Conservation (phyloP, 2,113 vertebrate species). For the Tachycineta bicolor region DNA sequence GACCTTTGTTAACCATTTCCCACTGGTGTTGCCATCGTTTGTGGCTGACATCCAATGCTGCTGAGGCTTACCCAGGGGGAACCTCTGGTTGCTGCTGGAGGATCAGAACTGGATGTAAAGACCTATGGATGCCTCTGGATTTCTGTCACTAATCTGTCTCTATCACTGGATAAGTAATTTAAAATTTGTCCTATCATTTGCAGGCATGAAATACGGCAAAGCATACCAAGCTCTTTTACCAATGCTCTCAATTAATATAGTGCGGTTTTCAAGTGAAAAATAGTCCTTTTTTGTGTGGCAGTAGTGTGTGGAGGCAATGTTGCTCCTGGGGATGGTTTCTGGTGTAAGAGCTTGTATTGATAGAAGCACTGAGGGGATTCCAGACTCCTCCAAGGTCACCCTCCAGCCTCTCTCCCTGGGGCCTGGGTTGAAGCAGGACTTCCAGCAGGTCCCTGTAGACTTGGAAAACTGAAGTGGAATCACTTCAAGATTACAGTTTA, state of each 20-base stretch:
- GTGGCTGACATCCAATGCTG: neutral
- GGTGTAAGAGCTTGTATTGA: neutral
- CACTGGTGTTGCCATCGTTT: neutral
- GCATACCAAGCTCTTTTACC: neutral
- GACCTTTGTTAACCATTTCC: neutral
- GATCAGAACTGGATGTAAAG: neutral
- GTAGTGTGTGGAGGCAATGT: neutral
- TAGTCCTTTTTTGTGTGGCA: neutral
- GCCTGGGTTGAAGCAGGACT: neutral
- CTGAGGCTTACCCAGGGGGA: neutral
- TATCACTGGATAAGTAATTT: neutral
- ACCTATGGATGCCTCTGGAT: neutral
- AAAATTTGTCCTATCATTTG: neutral
- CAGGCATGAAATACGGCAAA: neutral
- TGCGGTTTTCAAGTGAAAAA: neutral
- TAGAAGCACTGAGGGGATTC: neutral
- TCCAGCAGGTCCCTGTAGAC: neutral
- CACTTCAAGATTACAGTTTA: neutral
- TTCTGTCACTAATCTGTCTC: neutral
- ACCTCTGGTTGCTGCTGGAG: neutral
- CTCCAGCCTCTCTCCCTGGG: neutral
- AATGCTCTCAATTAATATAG: neutral
- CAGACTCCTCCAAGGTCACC: neutral
- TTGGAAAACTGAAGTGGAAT: neutral
- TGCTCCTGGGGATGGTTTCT: neutral